Conservation (phyloP, 1,140 invertebrate species). For the Dicyema japonicum region DNA sequence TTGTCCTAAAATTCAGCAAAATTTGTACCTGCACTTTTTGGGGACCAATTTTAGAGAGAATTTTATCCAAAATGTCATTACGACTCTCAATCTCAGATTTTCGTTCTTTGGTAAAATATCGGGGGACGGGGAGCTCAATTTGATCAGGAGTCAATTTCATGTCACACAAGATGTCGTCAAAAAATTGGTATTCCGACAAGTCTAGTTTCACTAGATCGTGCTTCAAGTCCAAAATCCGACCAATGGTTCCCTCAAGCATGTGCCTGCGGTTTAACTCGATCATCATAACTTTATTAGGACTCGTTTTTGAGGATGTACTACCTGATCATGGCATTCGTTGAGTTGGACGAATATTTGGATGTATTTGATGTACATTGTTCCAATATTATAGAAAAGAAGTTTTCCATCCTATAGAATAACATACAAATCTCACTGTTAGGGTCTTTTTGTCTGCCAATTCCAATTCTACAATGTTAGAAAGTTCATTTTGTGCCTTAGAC, state of each 20-base stretch:
- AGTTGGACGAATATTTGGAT: slow-evolving; percentile 37
- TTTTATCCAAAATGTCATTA: slow-evolving; percentile 16
- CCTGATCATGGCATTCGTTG: slow-evolving; percentile 48
- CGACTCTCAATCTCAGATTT: slow-evolving; percentile 13
- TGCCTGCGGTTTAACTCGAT: no score
- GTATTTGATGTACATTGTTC: slow-evolving; percentile 33
- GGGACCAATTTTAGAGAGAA: slow-evolving; percentile 14
- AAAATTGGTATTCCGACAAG: slow-evolving; percentile 46
- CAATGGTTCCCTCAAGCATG: slow-evolving; percentile 40
- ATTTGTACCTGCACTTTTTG: slow-evolving; percentile 11
- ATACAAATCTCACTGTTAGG: slow-evolving; percentile 10
- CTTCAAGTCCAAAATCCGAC: slow-evolving; percentile 28
- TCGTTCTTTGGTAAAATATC: slow-evolving; percentile 20
- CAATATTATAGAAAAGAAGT: slow-evolving; percentile 17
- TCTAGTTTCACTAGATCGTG: slow-evolving; percentile 51
- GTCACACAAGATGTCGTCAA: slow-evolving; percentile 35
- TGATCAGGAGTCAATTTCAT: slow-evolving; percentile 28
- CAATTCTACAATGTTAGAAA: slow-evolving; percentile 14
- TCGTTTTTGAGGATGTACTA: slow-evolving; percentile 62
- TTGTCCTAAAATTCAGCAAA: slow-evolving; percentile 8
- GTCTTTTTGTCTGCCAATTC: slow-evolving; percentile 17
- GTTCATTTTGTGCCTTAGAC: slow-evolving; percentile 14
- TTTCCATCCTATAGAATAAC: slow-evolving; percentile 11
- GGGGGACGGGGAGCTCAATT: slow-evolving; percentile 23
- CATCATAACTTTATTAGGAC: no score